Evolutionary conservation across 2,888 invertebrate genomes (phyloP).

Genomic region (Ophion slaviceki): DNA sequence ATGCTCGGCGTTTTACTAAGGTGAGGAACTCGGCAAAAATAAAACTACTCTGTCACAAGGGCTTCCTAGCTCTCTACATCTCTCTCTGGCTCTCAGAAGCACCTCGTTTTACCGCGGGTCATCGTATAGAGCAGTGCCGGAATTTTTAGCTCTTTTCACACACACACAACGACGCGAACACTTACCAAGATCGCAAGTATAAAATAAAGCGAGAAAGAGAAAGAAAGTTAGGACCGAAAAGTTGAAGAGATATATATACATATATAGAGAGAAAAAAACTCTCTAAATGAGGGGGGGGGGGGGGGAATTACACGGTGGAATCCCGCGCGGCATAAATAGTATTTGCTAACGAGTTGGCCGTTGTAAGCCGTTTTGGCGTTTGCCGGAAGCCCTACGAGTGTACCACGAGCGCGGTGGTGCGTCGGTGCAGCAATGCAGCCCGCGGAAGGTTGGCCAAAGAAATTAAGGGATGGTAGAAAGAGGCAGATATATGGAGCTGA

Average conservation of each 20-base stretch:
- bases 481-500: conserved; percentile 40
- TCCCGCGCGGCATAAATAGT: conserved; percentile 74
- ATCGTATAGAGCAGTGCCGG: conserved; percentile 38
- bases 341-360: conserved; percentile 77
- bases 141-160: conserved; percentile 48
- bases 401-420: conserved; percentile 30
- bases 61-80: conserved; percentile 5
- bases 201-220: conserved; percentile 29
- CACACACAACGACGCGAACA: conserved; percentile 13
- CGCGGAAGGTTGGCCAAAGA: conserved; percentile 71
- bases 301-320: conserved; percentile 75
- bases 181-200: conserved; percentile 12
- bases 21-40: conserved; percentile 44
- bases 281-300: conserved; percentile 65
- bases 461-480: conserved; percentile 71
- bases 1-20: conserved; percentile 15
- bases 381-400: conserved; percentile 46
- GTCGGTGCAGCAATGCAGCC: conserved; percentile 12
- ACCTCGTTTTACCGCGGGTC: conserved; percentile 36
- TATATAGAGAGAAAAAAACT: conserved; percentile 3
- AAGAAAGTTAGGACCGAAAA: background rate
- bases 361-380: conserved; percentile 67
- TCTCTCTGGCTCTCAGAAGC: conserved; percentile 4
- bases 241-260: too few species aligned
- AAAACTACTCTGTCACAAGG: conserved; percentile 22